phyloP scores from a whole-genome alignment of 2,797 vertebrate genomes.

The Chelon labrosus region DNA sequence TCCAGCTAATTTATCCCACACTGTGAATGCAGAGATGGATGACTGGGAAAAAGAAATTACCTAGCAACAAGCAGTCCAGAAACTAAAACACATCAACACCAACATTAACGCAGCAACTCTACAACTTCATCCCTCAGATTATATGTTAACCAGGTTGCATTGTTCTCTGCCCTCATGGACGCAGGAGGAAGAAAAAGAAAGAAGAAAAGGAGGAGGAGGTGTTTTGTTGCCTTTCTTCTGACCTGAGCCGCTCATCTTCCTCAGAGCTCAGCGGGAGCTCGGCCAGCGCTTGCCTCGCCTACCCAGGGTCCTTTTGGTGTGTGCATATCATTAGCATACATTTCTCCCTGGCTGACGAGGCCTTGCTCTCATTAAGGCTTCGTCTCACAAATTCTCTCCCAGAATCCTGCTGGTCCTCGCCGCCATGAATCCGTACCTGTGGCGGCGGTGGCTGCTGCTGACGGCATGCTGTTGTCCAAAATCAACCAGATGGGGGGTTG shows the following conservation, averaged over 20 bases:
- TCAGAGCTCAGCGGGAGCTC: slow-evolving; percentile 91
- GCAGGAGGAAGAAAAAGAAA: slow-evolving; percentile 78
- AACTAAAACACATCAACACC: slow-evolving; percentile 38
- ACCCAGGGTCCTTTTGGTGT: slow-evolving; percentile 83
- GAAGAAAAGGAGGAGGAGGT: slow-evolving; percentile 70
- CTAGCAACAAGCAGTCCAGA: slow-evolving; percentile 46
- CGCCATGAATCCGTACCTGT: slow-evolving; percentile 90
- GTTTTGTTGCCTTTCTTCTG: slow-evolving; percentile 93
- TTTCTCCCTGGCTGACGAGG: slow-evolving; percentile 91
- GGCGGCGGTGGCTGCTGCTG: slow-evolving; percentile 86
- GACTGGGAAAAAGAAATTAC: slow-evolving; percentile 30
- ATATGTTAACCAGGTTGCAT: slow-evolving; percentile 80
- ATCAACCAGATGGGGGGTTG: slow-evolving; percentile 66
- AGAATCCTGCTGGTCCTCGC: slow-evolving; percentile 91
- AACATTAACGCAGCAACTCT: slow-evolving; percentile 10
- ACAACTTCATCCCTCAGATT: slow-evolving; percentile 27
- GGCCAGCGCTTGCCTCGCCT: slow-evolving; percentile 80
- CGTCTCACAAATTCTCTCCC: slow-evolving; percentile 88
- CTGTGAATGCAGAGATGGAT: slow-evolving; percentile 35
- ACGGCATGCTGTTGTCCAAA: slow-evolving; percentile 83
- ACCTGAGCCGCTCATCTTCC: slow-evolving; percentile 95
- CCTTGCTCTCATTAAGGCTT: slow-evolving; percentile 91
- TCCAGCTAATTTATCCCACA: slow-evolving; percentile 30
- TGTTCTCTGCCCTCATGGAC: slow-evolving; percentile 86
- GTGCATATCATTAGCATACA: slow-evolving; percentile 99